A percentile compares a stretch with the other conserved stretches of the same genome.
phyloP scores from a whole-genome alignment of 2,888 invertebrate genomes.

The Agonum fuliginosum region DNA sequence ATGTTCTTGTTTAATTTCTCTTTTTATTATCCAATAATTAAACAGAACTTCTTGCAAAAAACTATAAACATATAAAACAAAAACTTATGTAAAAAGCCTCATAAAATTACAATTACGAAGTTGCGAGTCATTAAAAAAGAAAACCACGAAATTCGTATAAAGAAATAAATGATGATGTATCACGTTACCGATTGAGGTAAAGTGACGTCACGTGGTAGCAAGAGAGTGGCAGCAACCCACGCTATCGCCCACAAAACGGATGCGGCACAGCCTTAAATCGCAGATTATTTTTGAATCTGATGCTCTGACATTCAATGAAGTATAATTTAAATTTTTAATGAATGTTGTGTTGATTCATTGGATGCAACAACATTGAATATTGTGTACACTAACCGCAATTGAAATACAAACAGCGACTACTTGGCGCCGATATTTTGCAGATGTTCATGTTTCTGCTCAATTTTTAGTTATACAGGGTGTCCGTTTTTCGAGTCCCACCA shows the following conservation, averaged over 20 bases:
- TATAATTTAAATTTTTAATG: neutral
- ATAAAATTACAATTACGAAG: neutral
- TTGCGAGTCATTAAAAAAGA: constrained; percentile 11
- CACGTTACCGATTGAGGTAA: neutral
- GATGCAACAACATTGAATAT: neutral
- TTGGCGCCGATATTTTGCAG: neutral
- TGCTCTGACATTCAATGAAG: neutral
- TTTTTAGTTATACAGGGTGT: no score
- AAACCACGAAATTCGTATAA: constrained; percentile 1
- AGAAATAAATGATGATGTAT: constrained; percentile 25
- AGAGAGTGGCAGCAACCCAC: constrained; percentile 26
- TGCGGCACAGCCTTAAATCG: neutral
- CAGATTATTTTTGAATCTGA: neutral
- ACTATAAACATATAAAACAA: neutral
- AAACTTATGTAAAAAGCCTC: neutral
- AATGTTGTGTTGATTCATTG: neutral
- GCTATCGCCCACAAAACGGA: neutral
- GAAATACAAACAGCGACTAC: neutral
- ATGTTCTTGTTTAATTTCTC: neutral
- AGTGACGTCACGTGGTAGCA: constrained; percentile 10
- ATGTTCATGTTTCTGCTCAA: no score
- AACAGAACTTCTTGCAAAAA: neutral
- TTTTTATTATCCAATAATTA: neutral
- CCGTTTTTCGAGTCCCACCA: no score
- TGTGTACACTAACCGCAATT: neutral